Evolutionary conservation across 2,888 invertebrate species (phyloP).

Genomic region (Drosophila greeni): DNA sequence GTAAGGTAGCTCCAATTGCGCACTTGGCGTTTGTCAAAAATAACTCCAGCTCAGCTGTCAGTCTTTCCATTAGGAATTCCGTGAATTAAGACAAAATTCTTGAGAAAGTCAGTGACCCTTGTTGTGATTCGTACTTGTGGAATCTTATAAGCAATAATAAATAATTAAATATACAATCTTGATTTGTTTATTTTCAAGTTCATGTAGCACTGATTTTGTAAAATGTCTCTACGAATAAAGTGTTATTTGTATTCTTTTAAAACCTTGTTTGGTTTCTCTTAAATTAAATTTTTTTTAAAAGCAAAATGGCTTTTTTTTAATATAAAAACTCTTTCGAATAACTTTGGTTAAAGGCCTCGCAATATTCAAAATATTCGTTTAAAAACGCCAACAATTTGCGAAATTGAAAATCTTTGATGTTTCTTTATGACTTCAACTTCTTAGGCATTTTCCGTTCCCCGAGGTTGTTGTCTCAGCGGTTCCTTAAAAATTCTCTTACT

Average conservation of each 20-base stretch:
- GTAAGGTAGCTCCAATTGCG: constrained; percentile 27
- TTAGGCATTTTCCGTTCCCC: constrained; percentile 1
- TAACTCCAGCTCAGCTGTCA: not conserved
- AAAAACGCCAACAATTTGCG: not conserved
- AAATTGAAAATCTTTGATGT: constrained; percentile 13
- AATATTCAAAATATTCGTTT: not conserved
- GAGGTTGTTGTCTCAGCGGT: constrained; percentile 24
- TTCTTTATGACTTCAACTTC: not conserved
- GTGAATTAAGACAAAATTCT: not conserved
- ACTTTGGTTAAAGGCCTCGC: no score
- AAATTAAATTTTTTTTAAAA: not conserved
- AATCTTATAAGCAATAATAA: not conserved
- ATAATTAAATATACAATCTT: not conserved
- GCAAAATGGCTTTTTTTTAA: not conserved
- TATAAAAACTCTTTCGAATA: not conserved
- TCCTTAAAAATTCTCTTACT: constrained; percentile 38
- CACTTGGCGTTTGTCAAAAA: constrained; percentile 34
- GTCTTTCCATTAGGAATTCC: not conserved
- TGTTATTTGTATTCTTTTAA: not conserved
- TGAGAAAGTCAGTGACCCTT: not conserved
- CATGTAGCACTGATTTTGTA: not conserved
- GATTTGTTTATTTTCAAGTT: not conserved
- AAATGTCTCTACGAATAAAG: not conserved
- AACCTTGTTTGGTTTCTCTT: not conserved
- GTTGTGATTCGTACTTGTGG: not conserved